Evolutionary conservation across 2,797 vertebrate species (phyloP).

Genomic region (Alcedo atthis): DNA sequence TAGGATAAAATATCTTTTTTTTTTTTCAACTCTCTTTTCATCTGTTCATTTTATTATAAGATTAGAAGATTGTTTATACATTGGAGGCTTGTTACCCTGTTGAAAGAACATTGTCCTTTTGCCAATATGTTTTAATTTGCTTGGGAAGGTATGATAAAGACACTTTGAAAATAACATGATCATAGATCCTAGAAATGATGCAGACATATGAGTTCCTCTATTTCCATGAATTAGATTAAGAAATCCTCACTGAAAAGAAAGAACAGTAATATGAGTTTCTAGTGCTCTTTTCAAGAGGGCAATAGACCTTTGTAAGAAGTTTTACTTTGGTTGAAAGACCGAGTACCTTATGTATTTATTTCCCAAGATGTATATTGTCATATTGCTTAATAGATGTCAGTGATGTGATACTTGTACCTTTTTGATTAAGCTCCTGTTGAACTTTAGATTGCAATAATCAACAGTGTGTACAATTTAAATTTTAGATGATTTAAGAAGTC

Average conservation of each 20-base stretch:
- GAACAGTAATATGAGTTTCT: background rate
- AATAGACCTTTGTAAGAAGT: background rate
- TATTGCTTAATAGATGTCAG: conserved; percentile 70
- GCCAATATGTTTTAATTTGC: background rate
- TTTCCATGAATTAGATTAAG: background rate
- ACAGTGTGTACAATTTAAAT: conserved; percentile 79
- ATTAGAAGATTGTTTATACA: background rate
- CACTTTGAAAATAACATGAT: background rate
- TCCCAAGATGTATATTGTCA: conserved; percentile 56
- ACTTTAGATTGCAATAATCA: conserved; percentile 82
- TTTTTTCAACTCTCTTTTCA: background rate
- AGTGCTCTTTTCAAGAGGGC: background rate
- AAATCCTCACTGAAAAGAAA: background rate
- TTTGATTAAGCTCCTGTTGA: conserved; percentile 82
- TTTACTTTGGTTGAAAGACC: conserved; percentile 47
- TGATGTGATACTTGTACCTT: conserved; percentile 73
- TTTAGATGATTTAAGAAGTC: conserved; percentile 81
- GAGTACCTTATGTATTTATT: conserved; percentile 62
- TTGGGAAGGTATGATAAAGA: background rate
- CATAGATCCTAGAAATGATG: background rate
- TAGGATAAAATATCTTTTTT: background rate
- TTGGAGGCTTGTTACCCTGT: background rate
- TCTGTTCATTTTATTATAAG: background rate
- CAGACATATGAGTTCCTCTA: background rate
- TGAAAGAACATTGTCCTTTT: background rate